Percentiles rank a stretch among this genome's conserved stretches.
phyloP scores from a whole-genome alignment of 2,888 invertebrate species.

The Strigamia maritima region DNA sequence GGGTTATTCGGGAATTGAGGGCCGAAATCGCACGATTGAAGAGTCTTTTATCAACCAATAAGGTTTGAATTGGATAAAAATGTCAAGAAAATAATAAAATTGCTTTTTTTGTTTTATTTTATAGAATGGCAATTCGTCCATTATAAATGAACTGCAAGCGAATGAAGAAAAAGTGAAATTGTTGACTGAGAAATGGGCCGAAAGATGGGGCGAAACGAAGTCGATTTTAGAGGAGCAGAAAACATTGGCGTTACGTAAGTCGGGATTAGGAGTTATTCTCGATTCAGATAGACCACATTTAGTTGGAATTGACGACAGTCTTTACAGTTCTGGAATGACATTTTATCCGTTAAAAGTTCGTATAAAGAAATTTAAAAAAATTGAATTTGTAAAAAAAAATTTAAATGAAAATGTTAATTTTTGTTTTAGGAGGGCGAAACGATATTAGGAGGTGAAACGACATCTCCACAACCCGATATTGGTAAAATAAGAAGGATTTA shows the following conservation, averaged over 20 bases:
- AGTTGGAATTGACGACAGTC: conserved; percentile 85
- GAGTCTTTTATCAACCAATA: conserved; percentile 61
- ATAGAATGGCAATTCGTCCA: conserved; percentile 46
- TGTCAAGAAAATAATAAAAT: neutral
- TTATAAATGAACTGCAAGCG: conserved; percentile 78
- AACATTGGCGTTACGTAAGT: conserved; percentile 78
- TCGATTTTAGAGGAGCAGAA: conserved; percentile 83
- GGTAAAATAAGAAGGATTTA: no score
- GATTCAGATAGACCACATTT: conserved; percentile 90
- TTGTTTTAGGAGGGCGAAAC: conserved; percentile 73
- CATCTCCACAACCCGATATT: conserved; percentile 67
- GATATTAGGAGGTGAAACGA: conserved; percentile 70
- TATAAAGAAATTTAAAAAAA: neutral
- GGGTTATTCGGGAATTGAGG: conserved; percentile 75
- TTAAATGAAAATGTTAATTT: conserved; percentile 29
- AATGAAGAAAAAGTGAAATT: conserved; percentile 82
- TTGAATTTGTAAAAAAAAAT: neutral
- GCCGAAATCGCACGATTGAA: conserved; percentile 80
- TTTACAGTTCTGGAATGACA: conserved; percentile 84
- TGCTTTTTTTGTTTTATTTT: neutral
- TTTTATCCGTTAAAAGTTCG: conserved; percentile 78
- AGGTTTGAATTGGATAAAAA: conserved; percentile 6
- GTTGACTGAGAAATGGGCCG: conserved; percentile 86
- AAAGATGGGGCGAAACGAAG: conserved; percentile 79
- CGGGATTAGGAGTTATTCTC: conserved; percentile 76